Base-by-base conservation (phyloP, 2,888 invertebrate genomes). In the Eristalinus aeneus region DNA sequence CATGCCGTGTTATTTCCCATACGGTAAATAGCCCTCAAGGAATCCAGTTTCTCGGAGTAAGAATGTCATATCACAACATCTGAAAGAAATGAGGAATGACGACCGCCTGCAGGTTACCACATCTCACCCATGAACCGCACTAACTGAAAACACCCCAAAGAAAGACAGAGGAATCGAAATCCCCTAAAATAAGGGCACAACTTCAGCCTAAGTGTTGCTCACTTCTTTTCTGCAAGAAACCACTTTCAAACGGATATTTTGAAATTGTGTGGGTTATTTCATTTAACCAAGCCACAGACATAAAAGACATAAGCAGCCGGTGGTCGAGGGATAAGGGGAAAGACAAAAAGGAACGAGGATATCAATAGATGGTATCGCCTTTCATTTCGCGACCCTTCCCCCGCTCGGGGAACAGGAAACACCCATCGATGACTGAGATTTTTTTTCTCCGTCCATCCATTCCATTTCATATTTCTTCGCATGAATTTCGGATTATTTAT, bases 401-500 rank as follows among this genome's bases (percentile, higher is more conserved):
- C 10, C 16, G n/a, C n/a, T 22, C 8, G 63, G 27, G 31, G 54
- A 72, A 46, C 32, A 16, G 36, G 23, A 54, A n/a, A 23, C 22
- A 16, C 34, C 31, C 36, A 78, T 16, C 46, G 46, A n/a, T 3
- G 39, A 65, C 12, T 11, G 22, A 61, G 39, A 65, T 71, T 74
- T 77, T 20, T 39, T 46, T 27, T 20, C 61, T 16, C 46, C n/a
- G n/a, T 46, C 46, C n/a, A n/a, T 63, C 53, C 53, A 58, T 60
- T 64, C 60, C 31, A 74, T 63, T 72, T 71, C 74, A 79, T 79
- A 84, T 75, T 67, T 69, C 34, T 69, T 67, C 76, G 76, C 71
- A 79, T 79, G 67, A 67, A 79, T 84, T 84, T 84, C 71, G 67
- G 75, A 79, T 84, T 84, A 84, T 84, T 84, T 84, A 79, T 84